phyloP scores from a whole-genome alignment of 2,797 vertebrate genomes.

The Cyclopterus lumpus region DNA sequence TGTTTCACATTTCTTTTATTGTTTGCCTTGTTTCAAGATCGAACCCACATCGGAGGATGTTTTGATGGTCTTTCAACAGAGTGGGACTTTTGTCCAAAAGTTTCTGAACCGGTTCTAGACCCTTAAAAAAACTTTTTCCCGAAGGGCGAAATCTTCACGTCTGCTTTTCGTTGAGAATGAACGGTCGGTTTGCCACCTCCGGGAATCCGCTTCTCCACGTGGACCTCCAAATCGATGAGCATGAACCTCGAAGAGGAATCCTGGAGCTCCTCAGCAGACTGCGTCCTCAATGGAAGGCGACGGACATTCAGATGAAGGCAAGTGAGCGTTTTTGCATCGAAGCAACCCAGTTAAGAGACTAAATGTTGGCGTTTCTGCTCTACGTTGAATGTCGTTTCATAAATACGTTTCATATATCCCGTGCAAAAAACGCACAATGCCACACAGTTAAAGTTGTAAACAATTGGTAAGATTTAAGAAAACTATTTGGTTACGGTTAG shows the following conservation, averaged over 20 bases:
- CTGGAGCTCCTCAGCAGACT: constrained; percentile 73
- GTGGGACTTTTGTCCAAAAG: background rate
- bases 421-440: background rate
- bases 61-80: constrained; percentile 12
- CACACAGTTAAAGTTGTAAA: background rate
- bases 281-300: constrained; percentile 77
- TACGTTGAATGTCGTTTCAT: background rate
- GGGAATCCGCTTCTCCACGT: constrained; percentile 66
- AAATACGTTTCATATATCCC: background rate
- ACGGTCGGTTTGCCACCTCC: constrained; percentile 4
- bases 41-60: background rate
- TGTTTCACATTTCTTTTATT: background rate
- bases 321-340: constrained; percentile 33
- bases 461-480: background rate
- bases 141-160: background rate
- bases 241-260: constrained; percentile 65
- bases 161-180: constrained; percentile 58
- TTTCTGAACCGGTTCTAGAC: background rate
- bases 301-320: constrained; percentile 82
- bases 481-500: background rate
- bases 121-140: background rate
- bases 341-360: background rate
- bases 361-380: background rate
- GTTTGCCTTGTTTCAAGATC: background rate
- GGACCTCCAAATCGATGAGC: constrained; percentile 70